Evolutionary conservation across 2,113 vertebrate genomes (phyloP).

Genomic region (Clarias magur): DNA sequence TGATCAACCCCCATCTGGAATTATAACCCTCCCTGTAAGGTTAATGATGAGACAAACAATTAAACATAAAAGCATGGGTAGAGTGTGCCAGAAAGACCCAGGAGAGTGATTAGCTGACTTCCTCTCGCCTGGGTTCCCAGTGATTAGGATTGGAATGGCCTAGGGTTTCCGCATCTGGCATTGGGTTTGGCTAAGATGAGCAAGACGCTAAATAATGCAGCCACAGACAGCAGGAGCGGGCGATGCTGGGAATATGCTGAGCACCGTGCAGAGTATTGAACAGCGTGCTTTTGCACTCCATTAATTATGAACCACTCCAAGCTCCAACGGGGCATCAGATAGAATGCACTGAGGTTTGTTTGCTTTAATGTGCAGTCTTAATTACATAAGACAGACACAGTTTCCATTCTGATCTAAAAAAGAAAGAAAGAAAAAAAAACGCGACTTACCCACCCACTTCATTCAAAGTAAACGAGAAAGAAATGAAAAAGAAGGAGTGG

Average conservation of each 20-base stretch:
- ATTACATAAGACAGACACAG: conserved; percentile 76
- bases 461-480: conserved; percentile 62
- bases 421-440: conserved; percentile 40
- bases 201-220: conserved; percentile 20
- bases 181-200: conserved; percentile 17
- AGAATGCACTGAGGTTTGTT: conserved; percentile 74
- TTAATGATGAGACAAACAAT: conserved; percentile 48
- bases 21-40: conserved; percentile 18
- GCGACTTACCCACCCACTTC: conserved; percentile 65
- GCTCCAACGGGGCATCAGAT: conserved; percentile 69
- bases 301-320: conserved; percentile 70
- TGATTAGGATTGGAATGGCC: conserved; percentile 24
- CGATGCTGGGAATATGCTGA: conserved; percentile 14
- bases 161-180: conserved; percentile 21
- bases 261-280: conserved; percentile 53
- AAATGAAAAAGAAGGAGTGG: background rate
- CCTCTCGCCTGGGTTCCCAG: conserved; percentile 6
- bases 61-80: conserved; percentile 42
- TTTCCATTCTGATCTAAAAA: conserved; percentile 76
- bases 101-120: conserved; percentile 37
- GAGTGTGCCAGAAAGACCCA: conserved; percentile 1
- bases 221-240: background rate
- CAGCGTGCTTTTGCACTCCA: conserved; percentile 66
- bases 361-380: conserved; percentile 75
- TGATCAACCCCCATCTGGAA: conserved; percentile 27